Evolutionary conservation across 2,113 vertebrate species (phyloP), one percentile per base, ranked within the genome.

Genomic region (Menidia beryllina): DNA sequence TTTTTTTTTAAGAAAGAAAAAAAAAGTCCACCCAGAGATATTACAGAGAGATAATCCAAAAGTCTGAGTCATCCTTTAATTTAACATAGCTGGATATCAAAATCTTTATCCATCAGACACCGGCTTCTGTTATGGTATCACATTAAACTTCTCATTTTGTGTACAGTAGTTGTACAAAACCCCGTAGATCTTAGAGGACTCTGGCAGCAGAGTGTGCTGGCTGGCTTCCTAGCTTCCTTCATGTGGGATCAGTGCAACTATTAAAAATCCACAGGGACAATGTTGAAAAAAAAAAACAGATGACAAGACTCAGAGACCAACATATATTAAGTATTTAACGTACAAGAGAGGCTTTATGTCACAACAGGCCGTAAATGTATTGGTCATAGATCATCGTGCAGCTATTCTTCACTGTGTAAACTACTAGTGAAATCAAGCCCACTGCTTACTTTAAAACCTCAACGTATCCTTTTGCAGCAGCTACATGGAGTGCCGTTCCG

Each of bases 401-500:
- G 30, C 2, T 34, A 34, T 34, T 34, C 30, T 34, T 49, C 39
- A 2, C 17, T 56, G 5, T 1, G 3, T 15, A 12, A 39, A 24
- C 38, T 50, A 59, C 7, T 57, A 47, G 24, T 50, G 39, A 64
- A 30, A 20, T 30, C 3, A 56, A 45, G 6, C 14, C 1, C 17
- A 3, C 20, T 2, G 91, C 97, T 95, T 94, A 99, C 98, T 99
- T 99, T 96, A 99, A 96, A 93, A 99, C 98, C 92, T 99, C 97
- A 0, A 96, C 92, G 83, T 99, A 99, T 77, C 97, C 97, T 91
- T 99, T 99, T 6, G 98, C 98, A 11, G 97, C 98, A 21, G 98
- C 96, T 14, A 99, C 98, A 3, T 99, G 98, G 61, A 99, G 95
- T 1, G 98, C 97, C 39, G 98, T 99, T 14, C 98, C 98, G 64